Conservation (phyloP, 2,113 vertebrate genomes). For the Sapayoa aenigma region DNA sequence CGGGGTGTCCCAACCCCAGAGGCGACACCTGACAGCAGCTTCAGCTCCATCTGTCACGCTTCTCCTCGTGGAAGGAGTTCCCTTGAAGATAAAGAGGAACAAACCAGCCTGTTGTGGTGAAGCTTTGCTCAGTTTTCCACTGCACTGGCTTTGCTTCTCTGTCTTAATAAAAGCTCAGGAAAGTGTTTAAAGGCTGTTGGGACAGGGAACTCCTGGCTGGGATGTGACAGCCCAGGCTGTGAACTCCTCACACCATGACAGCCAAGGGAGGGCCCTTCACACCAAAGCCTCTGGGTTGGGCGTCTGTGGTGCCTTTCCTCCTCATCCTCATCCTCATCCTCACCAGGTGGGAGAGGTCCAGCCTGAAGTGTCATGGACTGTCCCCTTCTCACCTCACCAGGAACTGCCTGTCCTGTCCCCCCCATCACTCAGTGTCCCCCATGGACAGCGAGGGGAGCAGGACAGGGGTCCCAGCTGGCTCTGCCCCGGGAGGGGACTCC, state of each 20-base stretch:
- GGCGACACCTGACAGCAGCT: neutral
- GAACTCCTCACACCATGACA: neutral
- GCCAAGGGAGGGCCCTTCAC: neutral
- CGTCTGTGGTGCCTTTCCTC: no score
- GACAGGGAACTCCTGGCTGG: neutral
- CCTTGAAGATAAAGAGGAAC: neutral
- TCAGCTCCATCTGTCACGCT: rapidly evolving
- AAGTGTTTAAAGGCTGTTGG: neutral
- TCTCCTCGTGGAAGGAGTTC: neutral
- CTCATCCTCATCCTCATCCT: neutral
- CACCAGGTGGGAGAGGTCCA: neutral
- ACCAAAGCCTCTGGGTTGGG: neutral
- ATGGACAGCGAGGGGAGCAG: neutral
- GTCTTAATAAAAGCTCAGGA: neutral
- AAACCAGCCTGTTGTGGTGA: neutral
- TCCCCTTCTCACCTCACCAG: neutral
- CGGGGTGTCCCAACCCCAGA: neutral
- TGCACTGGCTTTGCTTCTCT: neutral
- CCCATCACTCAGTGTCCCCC: neutral
- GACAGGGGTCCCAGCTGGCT: neutral
- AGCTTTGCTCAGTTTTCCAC: neutral
- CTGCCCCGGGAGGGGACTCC: neutral
- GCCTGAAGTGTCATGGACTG: neutral
- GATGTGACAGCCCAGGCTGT: rapidly evolving
- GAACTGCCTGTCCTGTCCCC: no score